Base-by-base conservation (phyloP, 2,888 invertebrate genomes). In the Liopterus haemorrhoidalis region DNA sequence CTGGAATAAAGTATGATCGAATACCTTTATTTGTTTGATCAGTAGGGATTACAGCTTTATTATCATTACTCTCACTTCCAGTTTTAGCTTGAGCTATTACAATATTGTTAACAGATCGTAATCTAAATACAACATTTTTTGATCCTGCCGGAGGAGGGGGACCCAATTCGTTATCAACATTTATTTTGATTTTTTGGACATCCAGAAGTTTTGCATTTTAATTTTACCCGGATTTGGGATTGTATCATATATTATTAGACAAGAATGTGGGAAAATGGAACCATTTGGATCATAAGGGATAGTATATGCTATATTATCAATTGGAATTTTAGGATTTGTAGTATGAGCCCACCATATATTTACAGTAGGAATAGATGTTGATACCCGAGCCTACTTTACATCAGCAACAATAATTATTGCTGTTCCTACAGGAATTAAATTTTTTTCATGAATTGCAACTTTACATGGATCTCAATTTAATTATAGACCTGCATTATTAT, bases 171-270 rank as follows among this genome's bases (percentile, higher is more conserved):
- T 55, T 87, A 82, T 41, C 85, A 87, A 77, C 85, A 88, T 66
- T 70, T 87, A 75, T 86, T 89, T 71, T 88, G 86, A 79, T 88
- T 88, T 71, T 89, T 88, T 76, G 87, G 86, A 0, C 87, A 88
- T 43, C 87, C 86, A 6, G 86, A 88, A 78, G 85, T 88, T 50
- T n/a, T 89, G 88, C 70, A 85, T 87, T 82, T 69, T 87, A 72
- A 86, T 87, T 80, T 61, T 87, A 57, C 85, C 85, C 0, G 85
- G 81, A 67, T 87, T 88, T 74, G 85, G 86, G 0, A 76, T 87
- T 73, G 80, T 87, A 65, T 85, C 83, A 0, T 84, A 86, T 63
- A 81, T 85, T 71, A 79, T 86, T 67, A 75, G 74, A 0, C 79
- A 79, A 74, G 79, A 83, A 76, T 78, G 78, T 63, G 78, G 78